A percentile compares a stretch with the other conserved stretches of the same genome.
phyloP scores from a whole-genome alignment of 2,888 invertebrate species.

The Phorcus lineatus region DNA sequence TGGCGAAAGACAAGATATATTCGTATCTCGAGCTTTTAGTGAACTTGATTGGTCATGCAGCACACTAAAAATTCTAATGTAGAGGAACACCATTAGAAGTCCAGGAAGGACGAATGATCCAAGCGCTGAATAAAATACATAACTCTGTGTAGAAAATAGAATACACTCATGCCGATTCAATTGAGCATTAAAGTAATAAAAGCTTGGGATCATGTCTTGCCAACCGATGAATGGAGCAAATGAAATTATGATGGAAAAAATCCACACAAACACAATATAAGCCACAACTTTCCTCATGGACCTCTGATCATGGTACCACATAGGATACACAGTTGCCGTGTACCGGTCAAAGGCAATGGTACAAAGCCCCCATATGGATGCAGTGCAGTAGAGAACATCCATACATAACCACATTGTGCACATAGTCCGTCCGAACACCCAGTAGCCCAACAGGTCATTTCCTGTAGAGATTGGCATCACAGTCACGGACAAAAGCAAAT shows the following conservation, averaged over 20 bases:
- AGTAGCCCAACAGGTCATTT: conserved; percentile 73
- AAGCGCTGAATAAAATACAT: conserved; percentile 74
- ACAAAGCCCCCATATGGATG: conserved; percentile 75
- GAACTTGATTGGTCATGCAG: conserved; percentile 63
- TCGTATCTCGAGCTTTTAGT: conserved; percentile 27
- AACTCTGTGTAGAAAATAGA: conserved; percentile 71
- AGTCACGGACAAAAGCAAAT: conserved; percentile 73
- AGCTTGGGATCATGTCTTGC: conserved; percentile 65
- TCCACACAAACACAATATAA: conserved; percentile 74
- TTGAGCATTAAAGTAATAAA: conserved; percentile 56
- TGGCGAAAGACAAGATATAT: background rate
- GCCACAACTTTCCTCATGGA: conserved; percentile 68
- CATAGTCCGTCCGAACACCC: conserved; percentile 73
- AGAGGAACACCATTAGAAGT: conserved; percentile 72
- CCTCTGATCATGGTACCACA: conserved; percentile 74
- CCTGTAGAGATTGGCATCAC: conserved; percentile 74
- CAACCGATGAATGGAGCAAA: conserved; percentile 74
- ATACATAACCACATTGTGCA: conserved; percentile 72
- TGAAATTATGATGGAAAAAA: conserved; percentile 73
- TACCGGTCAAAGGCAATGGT: conserved; percentile 75
- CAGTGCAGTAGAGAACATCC: conserved; percentile 75
- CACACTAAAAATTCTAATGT: conserved; percentile 73
- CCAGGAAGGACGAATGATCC: conserved; percentile 75
- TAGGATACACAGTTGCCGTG: conserved; percentile 75
- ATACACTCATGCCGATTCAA: conserved; percentile 69